phyloP scores from a whole-genome alignment of 1,140 invertebrate species.

The Drosophila arawakana region DNA sequence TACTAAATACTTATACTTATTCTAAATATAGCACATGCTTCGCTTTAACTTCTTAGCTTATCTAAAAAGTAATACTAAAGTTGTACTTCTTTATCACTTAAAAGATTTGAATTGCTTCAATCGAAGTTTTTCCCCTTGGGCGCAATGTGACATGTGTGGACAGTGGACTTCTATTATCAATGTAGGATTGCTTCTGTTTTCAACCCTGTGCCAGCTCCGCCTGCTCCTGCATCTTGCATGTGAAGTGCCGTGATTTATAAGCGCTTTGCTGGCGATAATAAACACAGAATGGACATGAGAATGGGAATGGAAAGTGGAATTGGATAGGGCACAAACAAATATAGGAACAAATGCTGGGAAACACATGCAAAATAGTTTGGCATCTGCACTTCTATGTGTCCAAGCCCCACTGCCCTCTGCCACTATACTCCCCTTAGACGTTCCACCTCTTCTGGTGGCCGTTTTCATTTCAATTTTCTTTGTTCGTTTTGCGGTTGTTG shows the following conservation, averaged over 20 bases:
- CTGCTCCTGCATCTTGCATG: constrained; percentile 57
- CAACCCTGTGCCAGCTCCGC: no score
- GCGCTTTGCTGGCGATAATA: constrained; percentile 76
- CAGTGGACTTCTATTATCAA: constrained; percentile 51
- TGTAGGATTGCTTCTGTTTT: neutral
- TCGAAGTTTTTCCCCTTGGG: constrained; percentile 30
- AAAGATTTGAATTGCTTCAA: constrained; percentile 4
- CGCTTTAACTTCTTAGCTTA: no score
- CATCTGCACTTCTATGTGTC: constrained; percentile 22
- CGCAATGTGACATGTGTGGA: constrained; percentile 43
- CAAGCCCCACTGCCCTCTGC: neutral
- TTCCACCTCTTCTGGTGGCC: constrained; percentile 9
- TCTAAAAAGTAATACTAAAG: no score
- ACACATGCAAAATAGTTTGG: constrained; percentile 73
- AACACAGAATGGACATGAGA: constrained; percentile 33
- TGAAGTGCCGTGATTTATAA: constrained; percentile 78
- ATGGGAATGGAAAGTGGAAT: constrained; percentile 1
- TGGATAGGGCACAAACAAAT: constrained; percentile 35
- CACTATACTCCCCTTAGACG: neutral
- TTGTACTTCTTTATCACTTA: no score
- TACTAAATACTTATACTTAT: no score
- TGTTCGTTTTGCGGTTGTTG: constrained; percentile 61
- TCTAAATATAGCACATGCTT: no score
- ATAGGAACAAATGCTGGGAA: constrained; percentile 24
- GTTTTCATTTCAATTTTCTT: constrained; percentile 69